A percentile compares a stretch with the other conserved stretches of the same genome.
These are phyloP conservation scores for Alloplasta piceator DNA, from an alignment of 2,888 invertebrate genomes.

Conservation along the genomic window DNA sequence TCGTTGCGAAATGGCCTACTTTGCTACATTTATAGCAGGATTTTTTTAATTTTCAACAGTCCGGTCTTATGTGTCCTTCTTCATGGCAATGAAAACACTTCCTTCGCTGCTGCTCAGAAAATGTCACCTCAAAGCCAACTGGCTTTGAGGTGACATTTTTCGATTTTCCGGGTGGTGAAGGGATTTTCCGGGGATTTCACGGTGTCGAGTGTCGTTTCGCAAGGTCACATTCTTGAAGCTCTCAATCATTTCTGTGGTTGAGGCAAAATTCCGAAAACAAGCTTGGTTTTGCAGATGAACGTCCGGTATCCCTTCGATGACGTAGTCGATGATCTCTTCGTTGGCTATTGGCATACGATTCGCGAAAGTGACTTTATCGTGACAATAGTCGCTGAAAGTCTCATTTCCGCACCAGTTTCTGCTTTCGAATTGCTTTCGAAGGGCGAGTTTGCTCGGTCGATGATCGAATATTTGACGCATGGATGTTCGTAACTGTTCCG, in stretches of 20 bases:
- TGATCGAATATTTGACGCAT: constrained; percentile 22
- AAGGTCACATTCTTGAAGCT: constrained; percentile 61
- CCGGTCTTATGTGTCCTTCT: no score
- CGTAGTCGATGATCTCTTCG: constrained; percentile 58
- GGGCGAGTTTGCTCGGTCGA: constrained; percentile 32
- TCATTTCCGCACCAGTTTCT: constrained; percentile 51
- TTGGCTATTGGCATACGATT: constrained; percentile 47
- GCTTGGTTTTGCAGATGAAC: constrained; percentile 48
- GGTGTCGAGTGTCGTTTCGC: no score
- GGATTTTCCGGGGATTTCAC: no score
- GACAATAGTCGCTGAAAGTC: constrained; percentile 60
- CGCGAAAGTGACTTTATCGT: constrained; percentile 58
- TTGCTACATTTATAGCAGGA: no score
- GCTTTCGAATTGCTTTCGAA: constrained; percentile 56
- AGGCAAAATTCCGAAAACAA: not conserved
- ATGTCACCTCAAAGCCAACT: no score
- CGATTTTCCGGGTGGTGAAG: no score
- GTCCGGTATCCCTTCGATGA: constrained; percentile 57
- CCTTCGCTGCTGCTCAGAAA: no score
- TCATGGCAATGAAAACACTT: no score
- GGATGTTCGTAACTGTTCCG: constrained; percentile 18
- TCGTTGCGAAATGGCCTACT: no score
- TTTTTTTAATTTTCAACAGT: no score
- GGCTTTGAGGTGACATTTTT: no score
- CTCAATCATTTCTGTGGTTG: not conserved